Evolutionary conservation across 2,888 invertebrate species (phyloP).

Genomic region (Rotaria socialis): DNA sequence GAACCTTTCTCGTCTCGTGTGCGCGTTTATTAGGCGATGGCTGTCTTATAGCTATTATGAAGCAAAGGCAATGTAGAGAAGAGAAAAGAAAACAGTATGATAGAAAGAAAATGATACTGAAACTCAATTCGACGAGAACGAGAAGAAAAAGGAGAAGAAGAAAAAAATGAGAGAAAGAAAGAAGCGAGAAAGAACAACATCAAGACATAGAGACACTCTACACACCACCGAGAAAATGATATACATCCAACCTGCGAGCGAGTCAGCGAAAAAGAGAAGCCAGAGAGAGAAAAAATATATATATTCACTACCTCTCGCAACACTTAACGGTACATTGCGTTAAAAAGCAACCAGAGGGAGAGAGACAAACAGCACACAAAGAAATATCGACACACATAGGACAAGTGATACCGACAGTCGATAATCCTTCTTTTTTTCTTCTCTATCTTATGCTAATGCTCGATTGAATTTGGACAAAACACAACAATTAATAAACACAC

Average conservation of each 20-base stretch:
- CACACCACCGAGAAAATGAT: conserved; percentile 32
- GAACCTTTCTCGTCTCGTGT: conserved; percentile 3
- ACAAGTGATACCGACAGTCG: conserved; percentile 37
- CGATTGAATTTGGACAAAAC: conserved; percentile 24
- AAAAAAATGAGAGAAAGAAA: conserved; percentile 27
- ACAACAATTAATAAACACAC: conserved; percentile 18
- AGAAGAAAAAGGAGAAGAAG: conserved; percentile 8
- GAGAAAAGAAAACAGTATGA: conserved; percentile 32
- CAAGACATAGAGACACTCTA: conserved; percentile 22
- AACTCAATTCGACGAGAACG: conserved; percentile 31
- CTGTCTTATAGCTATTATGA: conserved; percentile 26
- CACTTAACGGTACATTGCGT: conserved; percentile 37
- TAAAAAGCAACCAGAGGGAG: background rate
- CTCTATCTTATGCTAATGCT: background rate
- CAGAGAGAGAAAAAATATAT: conserved; percentile 17
- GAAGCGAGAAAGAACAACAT: conserved; percentile 33
- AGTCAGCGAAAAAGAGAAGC: background rate
- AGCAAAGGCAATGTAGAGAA: conserved; percentile 14
- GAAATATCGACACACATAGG: conserved; percentile 26
- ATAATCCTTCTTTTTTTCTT: conserved; percentile 9
- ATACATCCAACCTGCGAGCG: conserved; percentile 22
- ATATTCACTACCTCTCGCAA: conserved; percentile 19
- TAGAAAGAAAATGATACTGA: conserved; percentile 24
- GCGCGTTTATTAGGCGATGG: conserved; percentile 22
- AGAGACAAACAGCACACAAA: background rate